These are phyloP conservation scores for Martes martes DNA, from an alignment of 2,113 vertebrate species.

Conservation along the genomic window DNA sequence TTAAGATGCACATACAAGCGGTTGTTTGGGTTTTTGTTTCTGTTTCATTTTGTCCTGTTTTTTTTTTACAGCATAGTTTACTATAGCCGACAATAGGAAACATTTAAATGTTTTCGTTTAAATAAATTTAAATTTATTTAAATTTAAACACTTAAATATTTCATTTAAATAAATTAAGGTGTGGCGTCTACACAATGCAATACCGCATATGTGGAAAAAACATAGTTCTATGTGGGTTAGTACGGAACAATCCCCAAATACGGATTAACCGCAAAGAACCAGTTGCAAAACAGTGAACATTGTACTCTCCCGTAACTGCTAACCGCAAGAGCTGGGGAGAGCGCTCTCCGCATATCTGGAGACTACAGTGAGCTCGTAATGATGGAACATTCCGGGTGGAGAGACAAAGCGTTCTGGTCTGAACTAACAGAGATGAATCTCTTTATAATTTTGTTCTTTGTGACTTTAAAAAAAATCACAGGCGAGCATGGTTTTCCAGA, in stretches of 20 bases:
- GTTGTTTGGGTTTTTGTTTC: background rate
- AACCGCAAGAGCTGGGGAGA: background rate
- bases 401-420: background rate
- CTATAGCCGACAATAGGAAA: too few relatives aligned
- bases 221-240: rapidly evolving
- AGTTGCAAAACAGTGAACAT: rapidly evolving
- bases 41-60: background rate
- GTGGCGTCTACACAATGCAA: rapidly evolving
- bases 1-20: rapidly evolving
- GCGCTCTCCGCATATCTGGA: background rate
- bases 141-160: too few relatives aligned
- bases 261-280: background rate
- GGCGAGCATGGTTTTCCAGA: background rate
- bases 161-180: background rate
- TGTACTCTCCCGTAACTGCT: rapidly evolving
- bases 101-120: background rate
- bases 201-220: rapidly evolving
- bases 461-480: background rate
- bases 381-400: rapidly evolving
- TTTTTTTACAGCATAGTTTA: background rate
- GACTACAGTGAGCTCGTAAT: too few relatives aligned
- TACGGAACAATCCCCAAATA: background rate
- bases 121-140: background rate
- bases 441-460: background rate
- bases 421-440: rapidly evolving